A percentile compares a stretch with the other conserved stretches of the same genome.
Conservation (phyloP, 2,113 vertebrate genomes). For the Indicator indicator region DNA sequence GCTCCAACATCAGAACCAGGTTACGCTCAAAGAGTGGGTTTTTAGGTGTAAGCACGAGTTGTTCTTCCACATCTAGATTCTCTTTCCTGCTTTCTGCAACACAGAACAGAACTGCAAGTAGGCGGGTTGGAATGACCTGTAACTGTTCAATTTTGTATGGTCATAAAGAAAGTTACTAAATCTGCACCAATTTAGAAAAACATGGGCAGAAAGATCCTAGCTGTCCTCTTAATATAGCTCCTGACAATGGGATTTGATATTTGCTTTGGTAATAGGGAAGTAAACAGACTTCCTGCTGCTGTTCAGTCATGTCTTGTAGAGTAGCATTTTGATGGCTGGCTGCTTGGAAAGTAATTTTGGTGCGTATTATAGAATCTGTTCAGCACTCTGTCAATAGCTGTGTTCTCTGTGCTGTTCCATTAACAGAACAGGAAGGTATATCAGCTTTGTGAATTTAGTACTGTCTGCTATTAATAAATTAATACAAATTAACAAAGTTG, state of each 20-base stretch:
- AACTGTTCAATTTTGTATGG: not conserved
- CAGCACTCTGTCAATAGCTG: not conserved
- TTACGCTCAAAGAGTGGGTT: not conserved
- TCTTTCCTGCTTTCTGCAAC: not conserved
- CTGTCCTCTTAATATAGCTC: not conserved
- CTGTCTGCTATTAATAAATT: not conserved
- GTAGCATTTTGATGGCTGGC: not conserved
- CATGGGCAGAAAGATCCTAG: not conserved
- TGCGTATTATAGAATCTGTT: not conserved
- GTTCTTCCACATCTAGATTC: not conserved
- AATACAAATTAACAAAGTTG: conserved; percentile 10
- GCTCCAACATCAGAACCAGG: not conserved
- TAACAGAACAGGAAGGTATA: not conserved
- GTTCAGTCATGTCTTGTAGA: not conserved
- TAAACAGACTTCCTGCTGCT: not conserved
- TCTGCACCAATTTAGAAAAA: not conserved
- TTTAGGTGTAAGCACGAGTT: not conserved
- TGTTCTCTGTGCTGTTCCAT: not conserved
- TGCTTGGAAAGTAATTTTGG: not conserved
- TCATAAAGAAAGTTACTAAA: not conserved
- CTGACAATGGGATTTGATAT: not conserved
- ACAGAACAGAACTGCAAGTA: not conserved
- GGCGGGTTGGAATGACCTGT: not conserved
- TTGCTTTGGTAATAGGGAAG: not conserved
- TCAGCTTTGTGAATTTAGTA: not conserved